Conservation (phyloP, 1,140 invertebrate species). For the Lanistes nyassanus region DNA sequence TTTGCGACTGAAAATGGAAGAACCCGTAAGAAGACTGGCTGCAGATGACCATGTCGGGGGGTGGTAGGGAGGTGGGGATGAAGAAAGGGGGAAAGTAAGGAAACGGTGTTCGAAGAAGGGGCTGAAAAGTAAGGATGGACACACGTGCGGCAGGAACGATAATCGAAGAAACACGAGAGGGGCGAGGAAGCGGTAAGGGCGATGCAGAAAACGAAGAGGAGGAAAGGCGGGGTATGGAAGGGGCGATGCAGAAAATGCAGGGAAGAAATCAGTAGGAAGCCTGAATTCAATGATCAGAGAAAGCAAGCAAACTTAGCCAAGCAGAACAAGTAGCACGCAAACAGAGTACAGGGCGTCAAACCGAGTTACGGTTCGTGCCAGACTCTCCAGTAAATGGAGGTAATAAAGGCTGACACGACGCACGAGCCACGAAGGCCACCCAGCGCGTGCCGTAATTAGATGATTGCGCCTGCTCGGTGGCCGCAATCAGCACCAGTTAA, state of each 20-base stretch:
- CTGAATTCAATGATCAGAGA: too few relatives aligned
- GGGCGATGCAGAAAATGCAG: neutral
- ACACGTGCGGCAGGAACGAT: neutral
- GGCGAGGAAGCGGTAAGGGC: neutral
- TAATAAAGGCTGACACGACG: conserved; percentile 9
- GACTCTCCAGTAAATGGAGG: conserved; percentile 6
- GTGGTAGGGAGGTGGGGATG: too few relatives aligned
- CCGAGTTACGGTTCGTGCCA: conserved; percentile 9
- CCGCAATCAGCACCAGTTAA: conserved; percentile 4
- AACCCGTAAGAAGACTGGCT: too few relatives aligned
- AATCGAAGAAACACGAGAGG: too few relatives aligned
- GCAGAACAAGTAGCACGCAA: conserved; percentile 9
- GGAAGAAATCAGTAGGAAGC: too few relatives aligned
- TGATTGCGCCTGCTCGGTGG: conserved; percentile 8
- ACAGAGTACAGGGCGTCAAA: conserved; percentile 1
- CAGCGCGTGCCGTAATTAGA: conserved; percentile 3
- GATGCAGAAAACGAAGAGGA: neutral
- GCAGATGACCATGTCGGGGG: too few relatives aligned
- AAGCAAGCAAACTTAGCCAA: neutral
- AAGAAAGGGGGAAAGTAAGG: too few relatives aligned
- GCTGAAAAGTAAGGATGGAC: neutral
- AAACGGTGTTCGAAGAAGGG: too few relatives aligned
- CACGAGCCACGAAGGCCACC: neutral
- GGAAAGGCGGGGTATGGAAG: neutral
- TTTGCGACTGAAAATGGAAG: too few relatives aligned